Percentiles rank a stretch among this genome's conserved stretches.
Evolutionary conservation across 2,888 invertebrate genomes (phyloP).

Genomic region (Augochlorella aurata): DNA sequence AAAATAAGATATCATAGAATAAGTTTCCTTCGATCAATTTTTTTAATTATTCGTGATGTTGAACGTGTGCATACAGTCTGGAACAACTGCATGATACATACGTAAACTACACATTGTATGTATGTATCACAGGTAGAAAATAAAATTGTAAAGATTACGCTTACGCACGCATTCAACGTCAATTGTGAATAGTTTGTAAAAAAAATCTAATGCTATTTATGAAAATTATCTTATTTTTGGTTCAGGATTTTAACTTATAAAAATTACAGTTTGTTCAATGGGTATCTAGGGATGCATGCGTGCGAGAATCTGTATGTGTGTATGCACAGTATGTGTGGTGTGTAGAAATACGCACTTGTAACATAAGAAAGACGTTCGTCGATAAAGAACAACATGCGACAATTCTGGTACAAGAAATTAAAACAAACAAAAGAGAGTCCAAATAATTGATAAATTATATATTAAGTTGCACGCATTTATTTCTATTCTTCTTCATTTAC

Average conservation of each 20-base stretch:
- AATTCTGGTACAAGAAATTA: constrained; percentile 27
- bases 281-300: constrained; percentile 34
- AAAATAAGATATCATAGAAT: constrained; percentile 40
- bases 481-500: constrained; percentile 49
- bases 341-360: constrained; percentile 45
- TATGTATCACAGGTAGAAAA: constrained; percentile 6
- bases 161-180: constrained; percentile 35
- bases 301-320: constrained; percentile 18
- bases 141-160: constrained; percentile 36
- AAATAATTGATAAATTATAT: constrained; percentile 41
- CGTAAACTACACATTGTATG: neutral
- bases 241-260: constrained; percentile 40
- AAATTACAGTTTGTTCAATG: constrained; percentile 25
- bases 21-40: constrained; percentile 8
- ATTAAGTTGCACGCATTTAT: constrained; percentile 56
- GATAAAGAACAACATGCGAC: constrained; percentile 35
- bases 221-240: constrained; percentile 47
- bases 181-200: constrained; percentile 45
- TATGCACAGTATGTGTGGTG: constrained; percentile 39
- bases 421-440: constrained; percentile 19
- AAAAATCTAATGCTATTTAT: constrained; percentile 26
- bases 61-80: constrained; percentile 34
- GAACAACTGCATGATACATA: neutral
- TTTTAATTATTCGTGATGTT: constrained; percentile 46
- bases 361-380: constrained; percentile 38